Base-by-base conservation (phyloP, 2,797 vertebrate species). In the Galago senegalensis region DNA sequence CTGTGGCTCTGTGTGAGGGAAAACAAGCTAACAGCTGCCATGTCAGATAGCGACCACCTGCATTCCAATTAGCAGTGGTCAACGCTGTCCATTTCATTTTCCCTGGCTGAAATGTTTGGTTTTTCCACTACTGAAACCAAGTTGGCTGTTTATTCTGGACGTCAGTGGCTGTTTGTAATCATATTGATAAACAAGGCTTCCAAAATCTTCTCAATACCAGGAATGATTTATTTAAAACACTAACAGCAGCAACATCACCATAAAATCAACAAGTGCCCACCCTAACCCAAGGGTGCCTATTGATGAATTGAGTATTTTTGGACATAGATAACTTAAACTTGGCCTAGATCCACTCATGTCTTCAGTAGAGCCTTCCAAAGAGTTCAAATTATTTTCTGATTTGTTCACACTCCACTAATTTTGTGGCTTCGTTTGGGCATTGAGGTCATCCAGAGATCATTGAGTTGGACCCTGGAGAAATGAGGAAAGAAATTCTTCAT, bases 321-420 rank as follows among this genome's bases (percentile, higher is more conserved):
- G 72, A 67, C 8, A 4, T 1, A 27, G 73, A 80, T 14, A 70
- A 37, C 13, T 37, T 79, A 31, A 29, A 43, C 43, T 17, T 63
- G 63, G 81, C 49, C 69, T 18, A 4, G 56, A 31, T 81, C 53
- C 56, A 60, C 46, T 91, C 56, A 25, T 91, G 81, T 80, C 61
- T 84, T 97, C 80, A 72, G 53, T 21, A 53, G 65, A 58, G 13
- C 34, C 60, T 96, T 65, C 63, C 73, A 53, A 49, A 84, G 70
- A 58, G 27, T 82, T 65, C 67, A 46, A 5, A 31, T 67, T 46
- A 10, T 79, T 69, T 87, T 34, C 70, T 86, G 65, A 88, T 94
- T 69, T 76, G 34, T 89, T 92, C 87, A 70, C 76, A 63, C 77
- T 86, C 56, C 65, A 17, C 40, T 14, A 20, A 61, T 76, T 93